Evolutionary conservation across 2,797 vertebrate genomes (phyloP), one percentile per base, ranked within the genome.

Genomic region (Stomatorhinus walkeri): DNA sequence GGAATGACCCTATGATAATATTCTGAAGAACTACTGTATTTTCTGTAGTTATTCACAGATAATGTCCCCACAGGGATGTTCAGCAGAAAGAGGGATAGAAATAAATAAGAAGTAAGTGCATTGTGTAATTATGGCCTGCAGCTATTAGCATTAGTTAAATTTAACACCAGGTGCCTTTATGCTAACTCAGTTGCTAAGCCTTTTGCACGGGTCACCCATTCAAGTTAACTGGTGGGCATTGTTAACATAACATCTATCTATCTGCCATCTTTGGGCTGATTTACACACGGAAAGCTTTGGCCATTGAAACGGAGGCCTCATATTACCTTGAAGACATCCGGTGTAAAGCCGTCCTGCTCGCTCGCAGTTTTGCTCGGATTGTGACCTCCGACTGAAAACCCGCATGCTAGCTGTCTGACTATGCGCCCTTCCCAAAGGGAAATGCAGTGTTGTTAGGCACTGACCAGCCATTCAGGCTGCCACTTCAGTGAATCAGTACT

Each of bases 201-300:
- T 81, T 86, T 46, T 52, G 40, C 19, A 54, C 46, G 86, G 89
- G 79, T 89, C 87, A 88, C n/a, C 54, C 46, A 87, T 88, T 86
- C 87, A 86, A 85, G 83, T 79, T 79, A 90, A 90, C 49, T 61
- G 54, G 85, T 88, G 87, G 59, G 28, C 59, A 68, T 85, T 81
- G 59, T 46, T 88, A 52, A 72, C 56, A 88, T 88, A 90, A 86
- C 52, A 90, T 49, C 89, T 86, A 48, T 28, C 59, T 24, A 90
- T 83, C 87, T 86, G 59, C 59, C 48, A 32, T 51, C 43, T 86
- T 46, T n/a, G 72, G 87, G 89, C 59, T 61, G 72, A 49, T 88
- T 52, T 52, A 76, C 59, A 61, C 14, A 4, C 19, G 6, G 19
- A 36, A 24, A 51, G 59, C 16, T 49, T 49, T 19, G 16, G 56